These are phyloP conservation scores for Ctenosaura bakeri DNA, from an alignment of 2,797 vertebrate genomes.

Conservation along the genomic window DNA sequence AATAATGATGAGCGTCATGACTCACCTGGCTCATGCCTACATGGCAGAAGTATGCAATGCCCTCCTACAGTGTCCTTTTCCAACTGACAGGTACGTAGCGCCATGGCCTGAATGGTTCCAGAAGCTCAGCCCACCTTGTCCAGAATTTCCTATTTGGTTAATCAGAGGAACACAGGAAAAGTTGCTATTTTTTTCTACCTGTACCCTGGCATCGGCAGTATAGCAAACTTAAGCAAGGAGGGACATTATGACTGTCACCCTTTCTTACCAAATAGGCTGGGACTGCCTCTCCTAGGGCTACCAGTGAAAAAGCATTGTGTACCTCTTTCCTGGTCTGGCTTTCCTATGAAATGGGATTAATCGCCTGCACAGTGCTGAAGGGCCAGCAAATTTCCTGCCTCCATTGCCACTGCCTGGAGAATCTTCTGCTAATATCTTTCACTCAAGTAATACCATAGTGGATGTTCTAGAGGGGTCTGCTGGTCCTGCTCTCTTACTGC, in stretches of 20 bases:
- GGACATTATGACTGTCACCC: neutral
- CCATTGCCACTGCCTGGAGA: too few relatives aligned
- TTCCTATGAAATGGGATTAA: too few relatives aligned
- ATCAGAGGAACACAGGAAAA: neutral
- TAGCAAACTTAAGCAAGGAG: neutral
- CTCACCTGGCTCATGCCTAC: constrained; percentile 68
- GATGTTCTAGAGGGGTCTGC: too few relatives aligned
- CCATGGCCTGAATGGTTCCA: neutral
- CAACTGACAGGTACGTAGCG: constrained; percentile 68
- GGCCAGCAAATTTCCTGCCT: too few relatives aligned
- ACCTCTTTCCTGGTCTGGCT: too few relatives aligned
- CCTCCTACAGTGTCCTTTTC: constrained; percentile 72
- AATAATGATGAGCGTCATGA: constrained; percentile 64
- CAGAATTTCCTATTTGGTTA: neutral
- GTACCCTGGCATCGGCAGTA: neutral
- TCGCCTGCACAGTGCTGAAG: too few relatives aligned
- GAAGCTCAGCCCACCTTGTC: neutral
- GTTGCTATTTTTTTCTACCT: neutral
- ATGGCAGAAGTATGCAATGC: constrained; percentile 68
- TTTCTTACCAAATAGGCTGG: neutral
- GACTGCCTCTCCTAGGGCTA: too few relatives aligned
- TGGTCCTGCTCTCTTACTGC: too few relatives aligned
- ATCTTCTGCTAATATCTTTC: too few relatives aligned
- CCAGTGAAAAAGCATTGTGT: too few relatives aligned
- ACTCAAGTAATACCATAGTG: too few relatives aligned